A percentile compares a stretch with the other conserved stretches of the same genome.
Conservation (phyloP, 2,888 invertebrate species). For the Pseudoips prasinana region DNA sequence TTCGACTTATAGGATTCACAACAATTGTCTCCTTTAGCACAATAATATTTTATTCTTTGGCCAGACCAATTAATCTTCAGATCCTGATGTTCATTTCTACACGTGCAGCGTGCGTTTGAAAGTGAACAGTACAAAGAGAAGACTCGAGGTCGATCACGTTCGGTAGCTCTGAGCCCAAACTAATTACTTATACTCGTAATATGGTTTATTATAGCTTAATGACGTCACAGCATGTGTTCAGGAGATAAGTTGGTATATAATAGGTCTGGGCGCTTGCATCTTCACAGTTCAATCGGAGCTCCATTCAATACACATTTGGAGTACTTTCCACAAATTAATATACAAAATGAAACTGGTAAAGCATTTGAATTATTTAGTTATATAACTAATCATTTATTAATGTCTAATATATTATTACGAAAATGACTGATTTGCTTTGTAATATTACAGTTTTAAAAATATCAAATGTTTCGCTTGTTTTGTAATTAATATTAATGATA, state of each 20-base stretch:
- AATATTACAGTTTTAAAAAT: too few relatives aligned
- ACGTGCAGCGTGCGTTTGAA: background rate
- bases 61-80: too few relatives aligned
- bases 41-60: too few relatives aligned
- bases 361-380: too few relatives aligned
- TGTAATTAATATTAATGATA: too few relatives aligned
- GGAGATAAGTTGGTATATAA: slow-evolving; percentile 66
- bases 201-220: slow-evolving; percentile 34
- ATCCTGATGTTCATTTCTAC: too few relatives aligned
- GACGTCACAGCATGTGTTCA: slow-evolving; percentile 54
- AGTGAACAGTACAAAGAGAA: slow-evolving; percentile 34
- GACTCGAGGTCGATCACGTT: slow-evolving; percentile 63
- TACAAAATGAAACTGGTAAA: background rate
- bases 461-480: too few relatives aligned
- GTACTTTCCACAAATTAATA: slow-evolving; percentile 2
- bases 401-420: slow-evolving; percentile 3
- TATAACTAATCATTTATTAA: slow-evolving; percentile 4
- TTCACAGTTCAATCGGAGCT: slow-evolving; percentile 46
- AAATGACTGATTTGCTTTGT: too few relatives aligned
- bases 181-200: slow-evolving; percentile 56
- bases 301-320: slow-evolving; percentile 35
- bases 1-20: too few relatives aligned
- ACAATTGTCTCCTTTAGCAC: too few relatives aligned
- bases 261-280: slow-evolving; percentile 47
- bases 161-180: slow-evolving; percentile 38